A percentile compares a stretch with the other conserved stretches of the same genome.
phyloP scores from a whole-genome alignment of 2,888 invertebrate genomes.

The Coleophora deauratella region DNA sequence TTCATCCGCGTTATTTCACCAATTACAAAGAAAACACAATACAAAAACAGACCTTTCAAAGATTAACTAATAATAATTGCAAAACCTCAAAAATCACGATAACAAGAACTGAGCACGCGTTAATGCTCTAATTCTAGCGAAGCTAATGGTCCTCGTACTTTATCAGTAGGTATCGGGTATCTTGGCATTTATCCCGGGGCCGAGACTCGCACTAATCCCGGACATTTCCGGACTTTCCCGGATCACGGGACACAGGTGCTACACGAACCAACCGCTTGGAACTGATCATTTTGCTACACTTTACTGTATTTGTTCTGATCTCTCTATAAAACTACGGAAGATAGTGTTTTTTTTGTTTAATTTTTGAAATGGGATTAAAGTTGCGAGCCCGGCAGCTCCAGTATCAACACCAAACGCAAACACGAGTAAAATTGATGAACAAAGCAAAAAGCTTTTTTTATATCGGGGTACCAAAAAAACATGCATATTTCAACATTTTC shows the following conservation, averaged over 20 bases:
- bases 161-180: constrained; percentile 42
- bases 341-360: constrained; percentile 1
- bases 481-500: constrained; percentile 28
- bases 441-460: too few relatives aligned
- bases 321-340: constrained; percentile 6
- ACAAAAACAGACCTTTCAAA: too few relatives aligned
- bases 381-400: constrained; percentile 21
- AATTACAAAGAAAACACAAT: too few relatives aligned
- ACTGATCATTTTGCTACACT: constrained; percentile 41
- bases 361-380: too few relatives aligned
- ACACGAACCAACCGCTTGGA: constrained; percentile 29
- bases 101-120: constrained; percentile 1
- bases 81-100: constrained; percentile 7
- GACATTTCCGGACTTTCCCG: constrained; percentile 27
- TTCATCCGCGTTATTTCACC: too few relatives aligned
- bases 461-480: constrained; percentile 20
- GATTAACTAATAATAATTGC: too few relatives aligned
- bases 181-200: constrained; percentile 39
- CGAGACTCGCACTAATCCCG: constrained; percentile 25
- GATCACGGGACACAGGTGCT: constrained; percentile 49
- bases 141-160: constrained; percentile 48
- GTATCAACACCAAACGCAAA: constrained; percentile 3
- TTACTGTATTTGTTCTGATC: constrained; percentile 14
- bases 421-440: too few relatives aligned
- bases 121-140: constrained; percentile 33